Conservation (phyloP, 2,113 vertebrate species). For the Etheostoma spectabile region DNA sequence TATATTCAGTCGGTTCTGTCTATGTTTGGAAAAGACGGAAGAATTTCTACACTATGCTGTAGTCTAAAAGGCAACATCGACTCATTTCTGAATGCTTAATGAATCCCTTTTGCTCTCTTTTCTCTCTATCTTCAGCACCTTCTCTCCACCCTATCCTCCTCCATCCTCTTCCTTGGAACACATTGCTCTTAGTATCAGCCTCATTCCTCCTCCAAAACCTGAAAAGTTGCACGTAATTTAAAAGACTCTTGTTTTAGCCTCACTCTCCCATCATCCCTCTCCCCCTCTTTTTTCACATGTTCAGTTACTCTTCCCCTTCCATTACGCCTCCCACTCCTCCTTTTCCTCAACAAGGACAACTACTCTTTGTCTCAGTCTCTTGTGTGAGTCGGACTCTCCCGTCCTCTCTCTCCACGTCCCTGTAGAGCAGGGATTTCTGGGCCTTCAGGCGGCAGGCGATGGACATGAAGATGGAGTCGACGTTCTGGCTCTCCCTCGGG, state of each 20-base stretch:
- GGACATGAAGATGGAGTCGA: slow-evolving; percentile 98
- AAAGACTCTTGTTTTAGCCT: slow-evolving; percentile 16
- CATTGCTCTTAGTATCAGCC: slow-evolving; percentile 11
- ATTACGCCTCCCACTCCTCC: slow-evolving; percentile 26
- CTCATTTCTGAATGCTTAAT: slow-evolving; percentile 37
- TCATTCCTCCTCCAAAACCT: slow-evolving; percentile 12
- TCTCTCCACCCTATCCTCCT: neutral
- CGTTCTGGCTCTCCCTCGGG: slow-evolving; percentile 95
- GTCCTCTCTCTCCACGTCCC: slow-evolving; percentile 90
- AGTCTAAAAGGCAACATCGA: slow-evolving; percentile 59
- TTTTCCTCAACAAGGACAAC: slow-evolving; percentile 91
- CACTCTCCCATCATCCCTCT: slow-evolving; percentile 19
- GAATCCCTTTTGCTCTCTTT: neutral
- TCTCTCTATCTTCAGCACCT: neutral
- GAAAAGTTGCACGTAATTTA: slow-evolving; percentile 35
- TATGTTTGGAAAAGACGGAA: slow-evolving; percentile 9
- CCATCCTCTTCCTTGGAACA: slow-evolving; percentile 14
- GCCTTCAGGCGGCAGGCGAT: slow-evolving; percentile 95
- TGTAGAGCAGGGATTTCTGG: slow-evolving; percentile 94
- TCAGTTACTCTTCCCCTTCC: slow-evolving; percentile 32
- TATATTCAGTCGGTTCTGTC: slow-evolving; percentile 19
- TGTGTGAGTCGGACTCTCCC: slow-evolving; percentile 87
- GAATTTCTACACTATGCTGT: slow-evolving; percentile 1
- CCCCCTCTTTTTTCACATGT: slow-evolving; percentile 21
- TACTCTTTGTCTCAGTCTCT: slow-evolving; percentile 83